Conservation (phyloP, 2,888 invertebrate species). For the Amphimallon solstitiale region DNA sequence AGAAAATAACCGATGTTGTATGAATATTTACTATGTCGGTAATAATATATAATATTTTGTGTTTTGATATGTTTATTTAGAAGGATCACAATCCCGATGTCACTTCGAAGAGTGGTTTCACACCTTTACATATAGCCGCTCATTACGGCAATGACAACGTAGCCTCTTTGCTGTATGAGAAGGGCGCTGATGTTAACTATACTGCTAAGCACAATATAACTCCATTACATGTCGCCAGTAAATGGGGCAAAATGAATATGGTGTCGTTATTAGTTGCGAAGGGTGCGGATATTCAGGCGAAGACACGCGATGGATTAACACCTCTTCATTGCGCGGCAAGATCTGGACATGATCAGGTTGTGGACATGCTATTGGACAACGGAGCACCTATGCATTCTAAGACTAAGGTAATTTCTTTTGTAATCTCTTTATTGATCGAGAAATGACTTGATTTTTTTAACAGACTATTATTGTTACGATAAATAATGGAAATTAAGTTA, state of each 20-base stretch:
- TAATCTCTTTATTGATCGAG: no score
- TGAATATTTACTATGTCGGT: no score
- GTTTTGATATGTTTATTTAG: constrained; percentile 59
- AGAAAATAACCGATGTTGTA: no score
- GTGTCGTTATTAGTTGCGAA: constrained; percentile 87
- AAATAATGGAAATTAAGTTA: no score
- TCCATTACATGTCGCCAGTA: constrained; percentile 97
- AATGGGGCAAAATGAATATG: constrained; percentile 98
- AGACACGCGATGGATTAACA: constrained; percentile 94
- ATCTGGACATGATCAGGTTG: constrained; percentile 95
- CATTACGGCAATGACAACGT: constrained; percentile 98
- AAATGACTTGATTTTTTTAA: background rate
- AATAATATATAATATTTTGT: background rate
- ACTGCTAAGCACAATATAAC: constrained; percentile 98
- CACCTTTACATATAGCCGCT: constrained; percentile 97
- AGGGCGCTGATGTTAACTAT: constrained; percentile 95
- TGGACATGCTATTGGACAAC: constrained; percentile 86
- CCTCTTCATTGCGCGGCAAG: constrained; percentile 97
- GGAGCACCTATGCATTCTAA: constrained; percentile 94
- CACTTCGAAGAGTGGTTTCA: constrained; percentile 97
- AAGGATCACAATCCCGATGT: constrained; percentile 98
- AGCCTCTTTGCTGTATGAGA: constrained; percentile 85
- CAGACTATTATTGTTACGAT: no score
- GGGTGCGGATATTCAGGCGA: constrained; percentile 91
- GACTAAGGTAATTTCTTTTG: constrained; percentile 88